Conservation (phyloP, 2,888 invertebrate species). For the Dusona sp. region DNA sequence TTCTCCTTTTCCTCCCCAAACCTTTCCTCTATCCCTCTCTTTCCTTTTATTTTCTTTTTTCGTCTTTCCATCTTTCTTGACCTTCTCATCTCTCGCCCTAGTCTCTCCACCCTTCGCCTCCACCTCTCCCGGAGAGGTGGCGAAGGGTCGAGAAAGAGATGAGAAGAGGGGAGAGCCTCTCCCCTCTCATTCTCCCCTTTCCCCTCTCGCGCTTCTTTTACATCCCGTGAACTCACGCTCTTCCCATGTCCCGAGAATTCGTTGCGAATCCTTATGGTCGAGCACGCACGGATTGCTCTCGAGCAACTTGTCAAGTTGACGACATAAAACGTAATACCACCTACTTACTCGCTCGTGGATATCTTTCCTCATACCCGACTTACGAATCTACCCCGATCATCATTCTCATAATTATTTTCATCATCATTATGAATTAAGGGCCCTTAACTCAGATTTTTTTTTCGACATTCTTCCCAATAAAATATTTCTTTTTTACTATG, state of each 20-base stretch:
- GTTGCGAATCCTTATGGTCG: slow-evolving; percentile 70
- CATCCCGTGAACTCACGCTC: slow-evolving; percentile 36
- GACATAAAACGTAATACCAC: slow-evolving; percentile 78
- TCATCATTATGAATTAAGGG: slow-evolving; percentile 24
- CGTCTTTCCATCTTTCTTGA: slow-evolving; percentile 66
- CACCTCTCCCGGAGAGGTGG: slow-evolving; percentile 42
- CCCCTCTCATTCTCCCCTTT: background rate
- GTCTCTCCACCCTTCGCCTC: slow-evolving; percentile 56
- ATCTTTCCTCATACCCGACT: slow-evolving; percentile 64
- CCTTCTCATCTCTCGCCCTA: slow-evolving; percentile 59
- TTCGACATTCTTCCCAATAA: background rate
- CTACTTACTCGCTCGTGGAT: slow-evolving; percentile 74
- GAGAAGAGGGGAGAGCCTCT: too few relatives aligned
- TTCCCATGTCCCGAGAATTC: slow-evolving; percentile 72
- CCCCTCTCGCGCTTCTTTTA: slow-evolving; percentile 6
- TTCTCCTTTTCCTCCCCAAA: slow-evolving; percentile 30
- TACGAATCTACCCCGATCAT: slow-evolving; percentile 39
- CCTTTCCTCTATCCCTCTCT: slow-evolving; percentile 27
- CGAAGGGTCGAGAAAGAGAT: too few relatives aligned
- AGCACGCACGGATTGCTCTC: slow-evolving; percentile 49
- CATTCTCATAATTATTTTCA: slow-evolving; percentile 21
- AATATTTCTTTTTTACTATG: background rate
- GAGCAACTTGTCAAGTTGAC: slow-evolving; percentile 62
- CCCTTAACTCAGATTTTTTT: background rate
- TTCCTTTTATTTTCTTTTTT: slow-evolving; percentile 34